These are phyloP conservation scores for Tachysurus fulvidraco DNA, from an alignment of 2,113 vertebrate genomes.

Conservation along the genomic window DNA sequence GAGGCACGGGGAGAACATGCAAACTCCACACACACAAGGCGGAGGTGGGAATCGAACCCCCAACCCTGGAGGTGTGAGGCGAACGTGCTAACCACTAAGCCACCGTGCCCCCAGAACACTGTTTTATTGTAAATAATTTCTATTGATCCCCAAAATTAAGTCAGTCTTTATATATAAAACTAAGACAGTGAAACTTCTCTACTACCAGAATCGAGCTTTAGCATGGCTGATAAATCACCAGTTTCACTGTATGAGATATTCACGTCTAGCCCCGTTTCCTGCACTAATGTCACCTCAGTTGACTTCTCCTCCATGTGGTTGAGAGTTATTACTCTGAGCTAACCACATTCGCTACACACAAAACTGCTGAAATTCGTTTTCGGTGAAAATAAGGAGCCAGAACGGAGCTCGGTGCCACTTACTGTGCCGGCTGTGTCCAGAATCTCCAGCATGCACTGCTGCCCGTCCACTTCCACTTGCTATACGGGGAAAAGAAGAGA, in stretches of 20 bases:
- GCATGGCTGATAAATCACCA: background rate
- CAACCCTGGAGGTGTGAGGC: no score
- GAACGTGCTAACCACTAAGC: no score
- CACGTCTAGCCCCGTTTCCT: background rate
- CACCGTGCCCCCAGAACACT: no score
- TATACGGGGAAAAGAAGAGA: slow-evolving; percentile 60
- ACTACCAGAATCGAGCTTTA: background rate
- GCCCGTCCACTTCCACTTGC: slow-evolving; percentile 99
- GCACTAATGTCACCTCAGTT: background rate
- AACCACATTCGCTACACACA: background rate
- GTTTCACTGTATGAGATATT: background rate
- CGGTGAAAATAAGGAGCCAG: background rate
- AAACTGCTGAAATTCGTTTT: background rate
- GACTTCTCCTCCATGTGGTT: background rate
- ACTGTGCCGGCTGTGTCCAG: slow-evolving; percentile 98
- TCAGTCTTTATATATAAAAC: no score
- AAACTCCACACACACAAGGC: no score
- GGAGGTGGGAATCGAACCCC: no score
- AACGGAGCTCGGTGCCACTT: slow-evolving; percentile 64
- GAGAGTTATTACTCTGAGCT: background rate
- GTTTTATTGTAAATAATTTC: no score
- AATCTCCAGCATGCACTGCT: slow-evolving; percentile 99
- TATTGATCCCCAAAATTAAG: no score
- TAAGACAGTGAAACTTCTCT: background rate
- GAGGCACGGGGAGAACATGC: no score